Percentiles rank a stretch among this genome's conserved stretches.
These are phyloP conservation scores for Emydoidea blandingii DNA, from an alignment of 2,797 vertebrate genomes.

Conservation along the genomic window DNA sequence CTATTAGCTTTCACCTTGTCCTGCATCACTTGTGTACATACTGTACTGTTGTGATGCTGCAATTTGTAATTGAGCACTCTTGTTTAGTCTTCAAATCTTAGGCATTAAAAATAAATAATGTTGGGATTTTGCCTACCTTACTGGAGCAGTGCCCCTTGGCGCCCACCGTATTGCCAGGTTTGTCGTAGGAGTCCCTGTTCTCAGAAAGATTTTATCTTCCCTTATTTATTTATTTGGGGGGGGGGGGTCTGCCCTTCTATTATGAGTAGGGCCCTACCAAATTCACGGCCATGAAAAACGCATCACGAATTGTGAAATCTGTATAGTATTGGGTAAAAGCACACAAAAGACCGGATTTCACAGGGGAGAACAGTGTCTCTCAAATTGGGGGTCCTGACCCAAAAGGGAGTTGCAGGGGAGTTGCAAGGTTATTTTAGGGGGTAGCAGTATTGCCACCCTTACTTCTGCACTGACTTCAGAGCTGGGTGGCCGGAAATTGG, in stretches of 20 bases:
- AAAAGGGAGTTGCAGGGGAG: no score
- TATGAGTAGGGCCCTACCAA: neutral
- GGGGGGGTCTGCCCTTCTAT: neutral
- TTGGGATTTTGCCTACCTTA: neutral
- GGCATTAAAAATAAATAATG: neutral
- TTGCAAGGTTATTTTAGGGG: no score
- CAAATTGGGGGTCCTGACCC: no score
- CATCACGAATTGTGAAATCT: no score
- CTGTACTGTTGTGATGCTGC: neutral
- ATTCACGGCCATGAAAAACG: no score
- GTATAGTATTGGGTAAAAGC: no score
- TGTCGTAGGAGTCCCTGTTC: neutral
- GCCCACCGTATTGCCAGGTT: neutral
- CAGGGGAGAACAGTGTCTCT: no score
- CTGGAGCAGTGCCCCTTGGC: neutral
- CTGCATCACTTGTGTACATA: neutral
- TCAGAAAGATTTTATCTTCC: neutral
- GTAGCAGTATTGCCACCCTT: no score
- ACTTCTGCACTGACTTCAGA: no score
- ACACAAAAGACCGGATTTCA: no score
- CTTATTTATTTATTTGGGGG: no score
- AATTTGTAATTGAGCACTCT: neutral
- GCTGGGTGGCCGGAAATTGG: no score
- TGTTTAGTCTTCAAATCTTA: neutral
- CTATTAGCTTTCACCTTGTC: neutral